Conservation (phyloP, 2,888 invertebrate genomes). For the Dorcus hopei region DNA sequence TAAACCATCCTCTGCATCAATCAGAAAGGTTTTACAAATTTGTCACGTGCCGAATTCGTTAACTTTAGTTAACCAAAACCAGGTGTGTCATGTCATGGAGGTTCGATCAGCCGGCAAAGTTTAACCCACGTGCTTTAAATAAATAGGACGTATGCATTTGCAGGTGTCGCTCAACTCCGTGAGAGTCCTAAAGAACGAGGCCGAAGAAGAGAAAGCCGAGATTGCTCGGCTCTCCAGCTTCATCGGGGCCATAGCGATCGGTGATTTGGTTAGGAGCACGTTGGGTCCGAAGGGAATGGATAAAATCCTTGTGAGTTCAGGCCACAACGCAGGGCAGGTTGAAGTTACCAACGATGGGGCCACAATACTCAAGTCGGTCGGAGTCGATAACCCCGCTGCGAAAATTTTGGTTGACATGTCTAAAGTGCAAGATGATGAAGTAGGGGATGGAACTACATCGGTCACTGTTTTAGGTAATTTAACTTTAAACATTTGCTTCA, state of each 20-base stretch:
- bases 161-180: conserved; percentile 90
- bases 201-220: conserved; percentile 97
- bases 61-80: conserved; percentile 17
- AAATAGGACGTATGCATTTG: conserved; percentile 11
- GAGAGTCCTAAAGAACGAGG: conserved; percentile 90
- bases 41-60: no score
- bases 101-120: conserved; percentile 26
- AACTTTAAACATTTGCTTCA: neutral
- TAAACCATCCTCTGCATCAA: no score
- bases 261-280: conserved; percentile 96
- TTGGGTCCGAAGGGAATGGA: conserved; percentile 99
- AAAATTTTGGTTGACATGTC: conserved; percentile 99
- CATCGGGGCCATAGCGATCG: conserved; percentile 97
- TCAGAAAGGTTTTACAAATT: no score
- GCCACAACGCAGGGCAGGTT: conserved; percentile 77
- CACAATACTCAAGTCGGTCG: conserved; percentile 93
- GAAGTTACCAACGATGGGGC: conserved; percentile 99
- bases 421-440: conserved; percentile 97
- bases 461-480: conserved; percentile 81
- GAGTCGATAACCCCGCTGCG: conserved; percentile 98
- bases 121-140: conserved; percentile 25
- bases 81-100: conserved; percentile 32
- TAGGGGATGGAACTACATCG: conserved; percentile 99
- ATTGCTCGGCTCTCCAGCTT: conserved; percentile 96
- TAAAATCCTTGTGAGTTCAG: conserved; percentile 79